A percentile compares a stretch with the other conserved stretches of the same genome.
Evolutionary conservation across 2,113 vertebrate genomes (phyloP).

Genomic region (Potamarius usumacintae): DNA sequence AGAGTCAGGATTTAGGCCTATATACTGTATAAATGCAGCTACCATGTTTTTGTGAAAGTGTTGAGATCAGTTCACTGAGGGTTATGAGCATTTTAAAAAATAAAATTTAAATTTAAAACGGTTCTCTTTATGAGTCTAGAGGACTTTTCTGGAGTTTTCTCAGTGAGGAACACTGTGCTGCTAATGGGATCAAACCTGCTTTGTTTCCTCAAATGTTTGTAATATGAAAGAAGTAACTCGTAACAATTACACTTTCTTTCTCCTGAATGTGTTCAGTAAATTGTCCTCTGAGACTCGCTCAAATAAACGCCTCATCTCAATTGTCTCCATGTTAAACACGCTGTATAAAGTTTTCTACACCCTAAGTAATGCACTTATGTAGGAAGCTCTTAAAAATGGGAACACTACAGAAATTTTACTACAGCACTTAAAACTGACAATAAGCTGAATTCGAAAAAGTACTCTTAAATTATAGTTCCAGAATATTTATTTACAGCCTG

Average conservation of each 20-base stretch:
- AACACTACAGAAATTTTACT: background rate
- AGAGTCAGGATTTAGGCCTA: no score
- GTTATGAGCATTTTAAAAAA: background rate
- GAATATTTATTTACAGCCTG: background rate
- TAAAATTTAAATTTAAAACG: background rate
- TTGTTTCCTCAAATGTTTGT: background rate
- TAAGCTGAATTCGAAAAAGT: background rate
- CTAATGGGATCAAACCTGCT: constrained; percentile 67
- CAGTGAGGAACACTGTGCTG: background rate
- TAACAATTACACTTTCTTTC: constrained; percentile 52
- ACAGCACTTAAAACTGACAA: background rate
- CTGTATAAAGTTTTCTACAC: background rate
- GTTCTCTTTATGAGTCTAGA: background rate
- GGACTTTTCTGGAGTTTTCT: background rate
- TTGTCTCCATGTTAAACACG: background rate
- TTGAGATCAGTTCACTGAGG: background rate
- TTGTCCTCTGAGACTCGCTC: constrained; percentile 11
- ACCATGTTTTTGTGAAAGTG: background rate
- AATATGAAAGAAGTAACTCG: constrained; percentile 55
- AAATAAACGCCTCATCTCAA: background rate
- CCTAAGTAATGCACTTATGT: background rate
- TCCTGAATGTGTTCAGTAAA: constrained; percentile 23
- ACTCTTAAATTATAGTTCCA: background rate
- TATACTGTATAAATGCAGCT: no score
- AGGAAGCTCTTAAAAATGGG: background rate